Conservation (phyloP, 2,888 invertebrate genomes). For the Aphidius colemani region DNA sequence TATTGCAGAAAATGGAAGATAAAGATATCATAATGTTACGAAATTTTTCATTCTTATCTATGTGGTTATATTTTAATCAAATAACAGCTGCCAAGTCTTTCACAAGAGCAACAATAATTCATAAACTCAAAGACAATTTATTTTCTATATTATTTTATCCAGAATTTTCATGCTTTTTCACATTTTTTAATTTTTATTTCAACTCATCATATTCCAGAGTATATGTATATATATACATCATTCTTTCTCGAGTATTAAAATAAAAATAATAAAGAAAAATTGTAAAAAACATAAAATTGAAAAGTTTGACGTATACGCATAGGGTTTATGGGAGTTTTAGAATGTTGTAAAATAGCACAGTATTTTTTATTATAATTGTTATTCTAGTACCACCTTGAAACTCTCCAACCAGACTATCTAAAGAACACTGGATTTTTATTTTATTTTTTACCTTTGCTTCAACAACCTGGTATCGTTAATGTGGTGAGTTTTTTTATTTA, state of each 20-base stretch:
- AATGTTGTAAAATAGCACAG: conserved; percentile 55
- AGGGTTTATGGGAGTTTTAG: conserved; percentile 56
- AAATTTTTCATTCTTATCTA: conserved; percentile 11
- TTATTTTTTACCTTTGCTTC: too few species aligned
- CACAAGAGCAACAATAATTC: conserved; percentile 31
- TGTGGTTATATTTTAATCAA: conserved; percentile 18
- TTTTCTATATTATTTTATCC: neutral
- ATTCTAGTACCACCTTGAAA: too few species aligned
- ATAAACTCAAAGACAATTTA: conserved; percentile 21
- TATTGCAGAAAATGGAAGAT: too few species aligned
- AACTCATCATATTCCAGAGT: conserved; percentile 9
- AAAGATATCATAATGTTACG: neutral
- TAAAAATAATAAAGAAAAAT: conserved; percentile 42
- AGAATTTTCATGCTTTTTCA: conserved; percentile 8
- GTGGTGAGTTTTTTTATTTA: conserved; percentile 35
- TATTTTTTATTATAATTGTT: conserved; percentile 47
- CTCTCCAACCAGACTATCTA: neutral
- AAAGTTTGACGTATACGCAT: conserved; percentile 51
- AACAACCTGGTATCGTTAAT: neutral
- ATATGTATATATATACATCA: conserved; percentile 17
- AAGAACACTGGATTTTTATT: neutral
- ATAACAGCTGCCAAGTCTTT: conserved; percentile 7
- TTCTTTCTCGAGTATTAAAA: conserved; percentile 40
- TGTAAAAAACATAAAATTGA: conserved; percentile 53
- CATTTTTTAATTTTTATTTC: conserved; percentile 14